Evolutionary conservation across 2,888 invertebrate species (phyloP).

Genomic region (Netelia inedita): DNA sequence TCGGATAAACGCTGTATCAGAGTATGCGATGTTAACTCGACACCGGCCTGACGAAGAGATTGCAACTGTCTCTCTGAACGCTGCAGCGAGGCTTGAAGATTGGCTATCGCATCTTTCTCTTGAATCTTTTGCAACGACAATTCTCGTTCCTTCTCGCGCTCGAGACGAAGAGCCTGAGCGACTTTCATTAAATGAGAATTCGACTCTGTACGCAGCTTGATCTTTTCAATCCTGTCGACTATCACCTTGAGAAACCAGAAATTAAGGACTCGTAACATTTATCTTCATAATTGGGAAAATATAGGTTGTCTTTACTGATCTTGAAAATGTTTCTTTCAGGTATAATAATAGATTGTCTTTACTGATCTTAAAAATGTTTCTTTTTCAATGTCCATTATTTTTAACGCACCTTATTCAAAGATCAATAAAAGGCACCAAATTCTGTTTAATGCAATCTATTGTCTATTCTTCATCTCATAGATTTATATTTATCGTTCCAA

Average conservation of each 20-base stretch:
- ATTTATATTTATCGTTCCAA: no score
- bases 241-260: slow-evolving; percentile 71
- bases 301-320: no score
- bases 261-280: no score
- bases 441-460: no score
- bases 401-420: no score
- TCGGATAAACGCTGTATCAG: slow-evolving; percentile 91
- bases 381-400: no score
- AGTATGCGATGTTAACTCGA: slow-evolving; percentile 88
- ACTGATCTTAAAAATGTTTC: no score
- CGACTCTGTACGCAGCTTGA: slow-evolving; percentile 77
- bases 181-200: slow-evolving; percentile 79
- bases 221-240: slow-evolving; percentile 78
- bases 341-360: no score
- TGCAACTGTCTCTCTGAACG: slow-evolving; percentile 90
- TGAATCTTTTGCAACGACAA: slow-evolving; percentile 87
- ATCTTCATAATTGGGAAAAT: neutral
- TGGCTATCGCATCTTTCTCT: slow-evolving; percentile 84
- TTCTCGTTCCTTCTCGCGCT: slow-evolving; percentile 88
- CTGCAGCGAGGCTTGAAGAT: slow-evolving; percentile 82
- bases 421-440: no score
- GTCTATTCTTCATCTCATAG: no score
- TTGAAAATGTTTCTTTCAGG: no score
- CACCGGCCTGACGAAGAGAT: slow-evolving; percentile 86
- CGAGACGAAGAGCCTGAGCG: slow-evolving; percentile 86